Evolutionary conservation across 2,113 vertebrate species (phyloP).

Genomic region (Dasyprocta punctata): DNA sequence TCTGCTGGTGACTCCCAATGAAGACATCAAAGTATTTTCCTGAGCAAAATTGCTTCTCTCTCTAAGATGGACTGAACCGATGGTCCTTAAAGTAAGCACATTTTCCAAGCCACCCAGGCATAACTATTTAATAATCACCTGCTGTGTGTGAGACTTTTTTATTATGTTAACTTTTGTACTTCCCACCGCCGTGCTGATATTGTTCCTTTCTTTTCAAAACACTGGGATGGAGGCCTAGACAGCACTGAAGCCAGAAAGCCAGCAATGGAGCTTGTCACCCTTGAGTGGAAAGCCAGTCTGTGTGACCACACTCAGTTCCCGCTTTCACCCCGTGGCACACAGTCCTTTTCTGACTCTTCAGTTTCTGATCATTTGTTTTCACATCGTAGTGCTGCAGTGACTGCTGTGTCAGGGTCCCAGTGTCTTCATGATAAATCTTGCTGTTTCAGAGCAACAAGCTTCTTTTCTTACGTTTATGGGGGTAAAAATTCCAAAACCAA

Average conservation of each 20-base stretch:
- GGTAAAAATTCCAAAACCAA: background rate
- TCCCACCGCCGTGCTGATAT: background rate
- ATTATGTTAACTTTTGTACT: background rate
- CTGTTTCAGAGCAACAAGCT: background rate
- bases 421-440: background rate
- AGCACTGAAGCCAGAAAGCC: background rate
- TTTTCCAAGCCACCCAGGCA: too few relatives aligned
- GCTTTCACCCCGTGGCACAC: background rate
- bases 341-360: background rate
- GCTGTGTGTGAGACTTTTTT: background rate
- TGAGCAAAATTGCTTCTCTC: background rate
- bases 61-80: background rate
- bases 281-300: fast-evolving
- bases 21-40: background rate
- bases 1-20: background rate
- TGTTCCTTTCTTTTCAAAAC: background rate
- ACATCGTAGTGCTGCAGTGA: background rate
- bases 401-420: fast-evolving
- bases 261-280: too few relatives aligned
- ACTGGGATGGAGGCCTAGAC: background rate
- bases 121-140: background rate
- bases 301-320: too few relatives aligned
- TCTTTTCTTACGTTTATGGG: background rate
- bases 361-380: too few relatives aligned
- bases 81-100: background rate